Percentiles rank a stretch among this genome's conserved stretches.
Conservation (phyloP, 2,888 invertebrate genomes). For the Diploptera punctata region DNA sequence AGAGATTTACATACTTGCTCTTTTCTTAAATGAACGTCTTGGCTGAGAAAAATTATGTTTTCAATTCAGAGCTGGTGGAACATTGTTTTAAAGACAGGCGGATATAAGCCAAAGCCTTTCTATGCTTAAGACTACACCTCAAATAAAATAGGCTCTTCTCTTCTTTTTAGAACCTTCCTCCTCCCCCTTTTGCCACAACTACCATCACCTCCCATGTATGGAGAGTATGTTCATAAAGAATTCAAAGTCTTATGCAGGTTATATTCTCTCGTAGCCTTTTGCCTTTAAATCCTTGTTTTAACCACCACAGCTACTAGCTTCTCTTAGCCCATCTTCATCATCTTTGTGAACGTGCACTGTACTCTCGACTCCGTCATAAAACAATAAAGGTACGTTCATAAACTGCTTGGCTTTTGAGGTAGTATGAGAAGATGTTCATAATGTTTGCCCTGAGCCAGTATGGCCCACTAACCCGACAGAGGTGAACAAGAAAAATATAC, state of each 20-base stretch:
- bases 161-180: not conserved
- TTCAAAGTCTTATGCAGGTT: conserved; percentile 24
- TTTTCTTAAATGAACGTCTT: not conserved
- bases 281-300: conserved; percentile 31
- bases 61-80: not conserved
- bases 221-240: conserved; percentile 28
- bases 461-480: conserved; percentile 26
- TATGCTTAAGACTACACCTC: not conserved
- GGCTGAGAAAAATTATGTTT: not conserved
- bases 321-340: conserved; percentile 27
- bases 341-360: conserved; percentile 24
- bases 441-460: conserved; percentile 29
- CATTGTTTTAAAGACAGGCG: too few relatives aligned
- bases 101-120: not conserved
- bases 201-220: too few relatives aligned
- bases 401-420: conserved; percentile 20
- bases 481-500: conserved; percentile 8
- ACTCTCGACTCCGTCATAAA: conserved; percentile 29
- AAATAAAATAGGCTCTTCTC: conserved; percentile 1
- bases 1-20: too few relatives aligned
- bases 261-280: conserved; percentile 28
- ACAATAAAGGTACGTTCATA: conserved; percentile 29
- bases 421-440: conserved; percentile 25
- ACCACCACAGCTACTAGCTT: conserved; percentile 17
- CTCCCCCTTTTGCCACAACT: not conserved